Base-by-base conservation (phyloP, 1,140 invertebrate species). In the Galendromus occidentalis region DNA sequence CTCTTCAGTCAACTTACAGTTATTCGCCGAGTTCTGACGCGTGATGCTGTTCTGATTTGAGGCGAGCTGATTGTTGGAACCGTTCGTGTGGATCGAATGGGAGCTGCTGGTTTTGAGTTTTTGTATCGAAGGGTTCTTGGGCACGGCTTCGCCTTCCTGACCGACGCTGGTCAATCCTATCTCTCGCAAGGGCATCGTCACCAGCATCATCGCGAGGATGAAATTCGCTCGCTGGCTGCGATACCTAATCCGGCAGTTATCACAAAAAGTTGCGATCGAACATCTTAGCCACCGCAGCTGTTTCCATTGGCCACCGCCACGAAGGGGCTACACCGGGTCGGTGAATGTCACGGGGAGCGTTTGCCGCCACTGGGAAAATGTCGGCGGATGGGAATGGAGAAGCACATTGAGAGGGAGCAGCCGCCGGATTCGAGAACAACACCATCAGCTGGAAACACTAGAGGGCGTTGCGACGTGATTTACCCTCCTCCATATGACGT, bases 11-110 rank as follows among this genome's bases (percentile, higher is more conserved):
- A 39, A 59, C 51, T 59, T 25, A 59, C 51, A 59, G 20, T 59
- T 59, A 9, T 59, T 59, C 25, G 51, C 51, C 14, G 51, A 59
- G 51, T 59, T 59, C 9, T 59, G 51, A 2, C 51, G 51, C 25
- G 51, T 59, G 51, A 59, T 59, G 22, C 51, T 59, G 51, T 59
- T 59, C 20, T 59, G 51, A 39, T 39, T 39, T 9, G 51, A 59
- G 9, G 51, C 51, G 51, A 59, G 51, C 9, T 59, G 51, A 9
- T 59, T 59, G 22, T 59, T 59, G 25, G 51, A 59, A 14, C 51
- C 51, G 22, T 59, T 59, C 51, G 51, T 59, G 25, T 59, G 51
- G 20, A 59, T 59, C 51, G 51, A 59, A 59, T 59, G 51, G 17
- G 51, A 59, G 22, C 51, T 59, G 51, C 51, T 59, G 25, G 51